phyloP scores from a whole-genome alignment of 2,888 invertebrate species.

The Agelastica alni region DNA sequence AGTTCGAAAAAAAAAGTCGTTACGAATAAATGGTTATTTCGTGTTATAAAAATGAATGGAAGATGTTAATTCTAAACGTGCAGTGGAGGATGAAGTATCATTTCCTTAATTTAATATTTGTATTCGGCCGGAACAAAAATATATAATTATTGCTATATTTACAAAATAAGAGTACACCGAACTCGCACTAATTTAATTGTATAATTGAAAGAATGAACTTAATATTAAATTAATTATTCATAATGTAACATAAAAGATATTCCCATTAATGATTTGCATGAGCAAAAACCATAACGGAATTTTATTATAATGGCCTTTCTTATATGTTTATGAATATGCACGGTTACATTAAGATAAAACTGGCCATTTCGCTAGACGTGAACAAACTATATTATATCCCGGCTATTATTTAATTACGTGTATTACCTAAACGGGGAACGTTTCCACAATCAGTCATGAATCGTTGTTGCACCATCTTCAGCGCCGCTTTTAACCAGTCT shows the following conservation, averaged over 20 bases:
- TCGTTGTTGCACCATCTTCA: no score
- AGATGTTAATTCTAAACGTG: no score
- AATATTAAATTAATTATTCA: constrained; percentile 45
- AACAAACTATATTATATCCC: constrained; percentile 33
- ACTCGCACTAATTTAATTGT: constrained; percentile 44
- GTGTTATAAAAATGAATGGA: no score
- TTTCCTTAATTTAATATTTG: constrained; percentile 12
- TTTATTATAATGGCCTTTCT: constrained; percentile 30
- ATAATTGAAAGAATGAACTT: constrained; percentile 26
- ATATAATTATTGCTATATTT: neutral
- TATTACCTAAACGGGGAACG: constrained; percentile 17
- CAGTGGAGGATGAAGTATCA: constrained; percentile 12
- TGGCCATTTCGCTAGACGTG: constrained; percentile 32
- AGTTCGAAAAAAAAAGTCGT: no score
- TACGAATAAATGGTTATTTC: no score
- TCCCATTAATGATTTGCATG: constrained; percentile 48
- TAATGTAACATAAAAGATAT: constrained; percentile 43
- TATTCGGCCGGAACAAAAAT: constrained; percentile 2
- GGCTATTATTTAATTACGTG: constrained; percentile 27
- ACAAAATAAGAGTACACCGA: constrained; percentile 44
- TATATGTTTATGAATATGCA: constrained; percentile 33
- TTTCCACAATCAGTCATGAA: constrained; percentile 13
- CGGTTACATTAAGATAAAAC: constrained; percentile 21
- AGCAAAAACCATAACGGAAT: constrained; percentile 46
- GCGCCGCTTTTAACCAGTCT: no score